Conservation (phyloP, 2,888 invertebrate species). For the Thera britannica region DNA sequence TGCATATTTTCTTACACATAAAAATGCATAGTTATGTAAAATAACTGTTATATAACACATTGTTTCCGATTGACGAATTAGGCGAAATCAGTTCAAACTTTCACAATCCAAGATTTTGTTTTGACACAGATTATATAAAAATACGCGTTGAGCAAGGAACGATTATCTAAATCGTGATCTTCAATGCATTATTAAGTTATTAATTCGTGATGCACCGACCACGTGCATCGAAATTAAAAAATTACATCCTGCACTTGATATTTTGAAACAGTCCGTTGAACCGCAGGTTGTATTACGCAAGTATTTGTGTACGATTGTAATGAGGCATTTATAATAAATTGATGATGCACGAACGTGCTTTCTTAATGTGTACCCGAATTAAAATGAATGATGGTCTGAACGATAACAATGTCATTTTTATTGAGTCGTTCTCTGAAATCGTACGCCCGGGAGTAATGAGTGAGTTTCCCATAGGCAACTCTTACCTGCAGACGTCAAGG, state of each 20-base stretch:
- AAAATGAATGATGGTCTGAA: constrained; percentile 73
- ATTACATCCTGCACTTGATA: constrained; percentile 56
- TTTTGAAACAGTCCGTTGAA: constrained; percentile 64
- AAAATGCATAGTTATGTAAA: constrained; percentile 43
- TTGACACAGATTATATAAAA: constrained; percentile 14
- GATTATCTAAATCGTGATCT: constrained; percentile 43
- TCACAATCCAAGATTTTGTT: constrained; percentile 32
- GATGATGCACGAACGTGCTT: constrained; percentile 56
- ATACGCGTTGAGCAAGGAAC: constrained; percentile 33
- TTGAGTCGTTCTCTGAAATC: constrained; percentile 48
- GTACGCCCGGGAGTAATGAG: constrained; percentile 45
- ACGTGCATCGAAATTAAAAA: constrained; percentile 62
- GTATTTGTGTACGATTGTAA: constrained; percentile 64
- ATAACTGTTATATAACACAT: constrained; percentile 37
- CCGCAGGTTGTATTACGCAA: constrained; percentile 55
- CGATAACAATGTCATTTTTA: constrained; percentile 69
- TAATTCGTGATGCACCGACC: constrained; percentile 43
- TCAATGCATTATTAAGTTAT: constrained; percentile 50
- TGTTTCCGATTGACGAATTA: constrained; percentile 37
- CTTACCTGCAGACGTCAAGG: constrained; percentile 9
- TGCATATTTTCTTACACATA: constrained; percentile 23
- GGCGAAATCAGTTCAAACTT: constrained; percentile 34
- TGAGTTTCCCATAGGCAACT: constrained; percentile 43
- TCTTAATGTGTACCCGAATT: constrained; percentile 58
- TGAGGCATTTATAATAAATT: constrained; percentile 72